Conservation (phyloP, 2,888 invertebrate species). For the Limenitis camilla region DNA sequence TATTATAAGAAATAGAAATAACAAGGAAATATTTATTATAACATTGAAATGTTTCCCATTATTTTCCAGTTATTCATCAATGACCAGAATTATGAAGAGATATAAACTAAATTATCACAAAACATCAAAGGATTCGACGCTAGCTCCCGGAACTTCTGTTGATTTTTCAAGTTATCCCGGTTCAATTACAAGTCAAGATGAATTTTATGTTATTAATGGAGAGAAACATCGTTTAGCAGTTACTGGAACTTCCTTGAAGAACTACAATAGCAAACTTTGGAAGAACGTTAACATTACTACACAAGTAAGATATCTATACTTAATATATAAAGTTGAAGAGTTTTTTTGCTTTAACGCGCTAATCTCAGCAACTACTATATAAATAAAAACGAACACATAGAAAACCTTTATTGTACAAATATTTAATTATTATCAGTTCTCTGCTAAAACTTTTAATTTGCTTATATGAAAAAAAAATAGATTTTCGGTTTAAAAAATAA, state of each 20-base stretch:
- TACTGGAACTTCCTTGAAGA: constrained; percentile 85
- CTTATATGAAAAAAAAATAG: no score
- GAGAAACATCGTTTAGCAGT: constrained; percentile 76
- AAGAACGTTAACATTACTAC: constrained; percentile 77
- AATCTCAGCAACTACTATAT: background rate
- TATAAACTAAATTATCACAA: constrained; percentile 86
- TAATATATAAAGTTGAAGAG: no score
- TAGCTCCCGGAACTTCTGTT: constrained; percentile 79
- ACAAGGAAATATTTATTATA: background rate
- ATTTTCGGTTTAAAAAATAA: no score
- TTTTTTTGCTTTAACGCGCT: no score
- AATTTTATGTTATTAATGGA: constrained; percentile 82
- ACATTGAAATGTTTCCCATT: background rate
- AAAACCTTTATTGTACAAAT: no score
- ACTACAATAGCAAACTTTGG: constrained; percentile 82
- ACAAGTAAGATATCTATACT: no score
- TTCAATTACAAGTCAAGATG: constrained; percentile 86
- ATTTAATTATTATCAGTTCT: no score
- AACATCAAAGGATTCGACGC: constrained; percentile 60
- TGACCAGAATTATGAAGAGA: constrained; percentile 88
- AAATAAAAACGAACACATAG: background rate
- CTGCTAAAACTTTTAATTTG: no score
- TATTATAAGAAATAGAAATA: no score
- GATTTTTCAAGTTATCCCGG: constrained; percentile 91
- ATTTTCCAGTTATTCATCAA: constrained; percentile 79